Conservation (phyloP, 2,888 invertebrate genomes). For the Eupithecia vulgata region DNA sequence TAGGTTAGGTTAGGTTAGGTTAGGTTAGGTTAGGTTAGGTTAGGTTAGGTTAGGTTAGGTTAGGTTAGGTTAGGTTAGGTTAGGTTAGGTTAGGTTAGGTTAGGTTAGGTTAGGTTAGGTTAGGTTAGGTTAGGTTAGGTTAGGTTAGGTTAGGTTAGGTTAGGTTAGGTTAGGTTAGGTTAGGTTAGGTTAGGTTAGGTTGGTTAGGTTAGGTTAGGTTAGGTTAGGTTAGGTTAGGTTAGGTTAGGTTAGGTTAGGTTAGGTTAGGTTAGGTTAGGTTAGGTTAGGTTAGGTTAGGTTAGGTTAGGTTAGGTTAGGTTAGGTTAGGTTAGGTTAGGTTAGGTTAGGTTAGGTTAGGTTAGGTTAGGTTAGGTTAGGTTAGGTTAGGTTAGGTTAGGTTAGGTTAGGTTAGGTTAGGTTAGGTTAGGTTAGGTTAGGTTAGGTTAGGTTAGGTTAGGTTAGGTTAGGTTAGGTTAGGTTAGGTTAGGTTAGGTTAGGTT, state of each 20-base stretch:
- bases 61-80: slow-evolving; percentile 25
- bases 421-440: slow-evolving; percentile 25
- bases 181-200: slow-evolving; percentile 48
- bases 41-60: slow-evolving; percentile 22
- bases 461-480: slow-evolving; percentile 36
- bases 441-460: slow-evolving; percentile 34
- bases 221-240: slow-evolving; percentile 49
- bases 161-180: slow-evolving; percentile 48
- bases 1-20: slow-evolving; percentile 32
- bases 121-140: slow-evolving; percentile 47
- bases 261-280: slow-evolving; percentile 46
- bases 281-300: slow-evolving; percentile 43
- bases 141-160: slow-evolving; percentile 49
- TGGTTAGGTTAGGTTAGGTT: slow-evolving; percentile 49
- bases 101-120: slow-evolving; percentile 42
- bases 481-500: slow-evolving; percentile 34
- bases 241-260: slow-evolving; percentile 50
- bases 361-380: slow-evolving; percentile 36
- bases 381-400: slow-evolving; percentile 32
- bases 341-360: slow-evolving; percentile 37
- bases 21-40: slow-evolving; percentile 24
- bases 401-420: slow-evolving; percentile 19
- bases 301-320: slow-evolving; percentile 43
- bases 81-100: slow-evolving; percentile 41
- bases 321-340: slow-evolving; percentile 44